phyloP scores from a whole-genome alignment of 2,113 vertebrate species.

The Tringa solitaria region DNA sequence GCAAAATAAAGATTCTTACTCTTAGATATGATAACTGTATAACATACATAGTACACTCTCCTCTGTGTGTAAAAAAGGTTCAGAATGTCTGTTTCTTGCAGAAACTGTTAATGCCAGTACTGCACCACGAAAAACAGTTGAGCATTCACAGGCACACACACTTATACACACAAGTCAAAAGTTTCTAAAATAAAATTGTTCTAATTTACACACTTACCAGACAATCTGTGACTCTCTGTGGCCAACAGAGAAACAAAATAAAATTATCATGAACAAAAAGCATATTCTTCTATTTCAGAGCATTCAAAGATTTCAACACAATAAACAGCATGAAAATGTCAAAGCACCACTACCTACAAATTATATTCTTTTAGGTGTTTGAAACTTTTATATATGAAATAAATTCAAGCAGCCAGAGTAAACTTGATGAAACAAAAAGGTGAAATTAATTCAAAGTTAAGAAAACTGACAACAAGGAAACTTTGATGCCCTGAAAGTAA shows the following conservation, averaged over 20 bases:
- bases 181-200: not conserved
- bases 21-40: not conserved
- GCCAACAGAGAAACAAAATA: slow-evolving; percentile 62
- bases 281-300: not conserved
- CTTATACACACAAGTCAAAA: not conserved
- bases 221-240: slow-evolving; percentile 57
- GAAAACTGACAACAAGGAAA: not conserved
- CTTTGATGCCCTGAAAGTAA: not conserved
- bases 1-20: not conserved
- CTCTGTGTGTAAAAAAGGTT: not conserved
- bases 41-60: not conserved
- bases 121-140: not conserved
- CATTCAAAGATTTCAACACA: not conserved
- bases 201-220: slow-evolving; percentile 29
- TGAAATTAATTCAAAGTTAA: not conserved
- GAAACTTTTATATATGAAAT: not conserved
- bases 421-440: not conserved
- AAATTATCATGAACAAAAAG: slow-evolving; percentile 19
- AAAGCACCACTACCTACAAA: not conserved
- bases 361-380: not conserved
- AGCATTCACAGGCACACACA: not conserved
- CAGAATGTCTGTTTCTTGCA: not conserved
- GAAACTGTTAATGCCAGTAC: not conserved
- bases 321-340: not conserved
- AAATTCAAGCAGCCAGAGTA: not conserved